Evolutionary conservation across 1,140 invertebrate species (phyloP), one percentile per base, ranked within the genome.

Genomic region (Diachasma alloeum): DNA sequence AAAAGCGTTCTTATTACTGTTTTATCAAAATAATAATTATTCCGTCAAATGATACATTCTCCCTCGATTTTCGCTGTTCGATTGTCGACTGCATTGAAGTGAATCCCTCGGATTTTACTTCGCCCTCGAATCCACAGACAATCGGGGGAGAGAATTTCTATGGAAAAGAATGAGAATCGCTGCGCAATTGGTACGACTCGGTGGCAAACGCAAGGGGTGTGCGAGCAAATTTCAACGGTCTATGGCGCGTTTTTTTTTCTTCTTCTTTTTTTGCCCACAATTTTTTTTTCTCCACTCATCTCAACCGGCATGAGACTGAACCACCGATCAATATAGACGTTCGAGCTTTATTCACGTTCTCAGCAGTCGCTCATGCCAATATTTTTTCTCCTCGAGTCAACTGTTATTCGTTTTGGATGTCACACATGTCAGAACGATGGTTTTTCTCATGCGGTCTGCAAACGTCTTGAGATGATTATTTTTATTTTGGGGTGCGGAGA

Each of bases 271-370:
- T 48, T 71, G 67, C 68, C 66, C n/a, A 15, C 48, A 53, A 53
- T 17, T 48, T 70, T 78, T 46, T 68, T 79, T 73, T 74, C 67
- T 79, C 70, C 44, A 46, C 74, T 74, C 72, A 59, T 74, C 72
- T 74, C 48, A 53, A 59, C 59, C 42, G 42, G 68, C 68, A 19
- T 48, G 73, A 77, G 76, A 70, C 77, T 75, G 31, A 56, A 78
- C 74, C 67, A 24, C 17, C 48, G 77, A 78, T 78, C 77, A 72
- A 79, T 79, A 79, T 72, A 79, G 74, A 76, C 78, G 48, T 73
- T 79, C 59, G 53, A 76, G 72, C 42, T 63, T 26, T 67, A 42
- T 44, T 17, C 48, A 53, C 36, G 36, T 22, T 74, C 39, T 42
- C 11, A 26, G 59, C 11, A 26, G 59, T 63, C 59, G 59, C 63